Evolutionary conservation across 2,888 invertebrate genomes (phyloP).

Genomic region (Cosmopolites sordidus): DNA sequence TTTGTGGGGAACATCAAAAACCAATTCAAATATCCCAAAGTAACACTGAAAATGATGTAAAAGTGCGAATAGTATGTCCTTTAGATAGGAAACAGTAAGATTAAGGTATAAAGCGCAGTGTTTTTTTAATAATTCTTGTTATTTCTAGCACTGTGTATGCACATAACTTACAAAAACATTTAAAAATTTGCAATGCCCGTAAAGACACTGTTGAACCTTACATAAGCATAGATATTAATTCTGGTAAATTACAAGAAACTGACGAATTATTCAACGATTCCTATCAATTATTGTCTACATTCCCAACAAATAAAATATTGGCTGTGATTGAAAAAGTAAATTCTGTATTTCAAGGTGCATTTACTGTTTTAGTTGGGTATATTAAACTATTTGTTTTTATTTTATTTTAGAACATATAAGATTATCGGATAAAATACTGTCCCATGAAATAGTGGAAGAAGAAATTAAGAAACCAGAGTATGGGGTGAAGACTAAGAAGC

Average conservation of each 20-base stretch:
- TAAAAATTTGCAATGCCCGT: slow-evolving; percentile 69
- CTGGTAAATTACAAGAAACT: slow-evolving; percentile 36
- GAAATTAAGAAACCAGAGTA: slow-evolving; percentile 55
- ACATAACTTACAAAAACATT: slow-evolving; percentile 64
- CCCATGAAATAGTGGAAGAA: slow-evolving; percentile 49
- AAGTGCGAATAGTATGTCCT: slow-evolving; percentile 63
- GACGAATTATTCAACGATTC: slow-evolving; percentile 22
- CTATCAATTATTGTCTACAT: slow-evolving; percentile 44
- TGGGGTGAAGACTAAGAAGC: slow-evolving; percentile 63
- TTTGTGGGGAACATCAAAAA: slow-evolving; percentile 66
- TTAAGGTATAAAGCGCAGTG: not conserved
- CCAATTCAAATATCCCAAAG: slow-evolving; percentile 6
- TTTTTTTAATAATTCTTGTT: slow-evolving; percentile 4
- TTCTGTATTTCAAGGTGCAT: slow-evolving; percentile 42
- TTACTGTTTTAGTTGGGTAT: not conserved
- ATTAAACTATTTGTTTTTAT: not conserved
- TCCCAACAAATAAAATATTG: slow-evolving; percentile 40
- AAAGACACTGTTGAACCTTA: slow-evolving; percentile 52
- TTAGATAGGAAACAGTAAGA: slow-evolving; percentile 70
- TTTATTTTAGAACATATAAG: slow-evolving; percentile 25
- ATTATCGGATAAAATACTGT: slow-evolving; percentile 46
- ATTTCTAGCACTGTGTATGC: slow-evolving; percentile 61
- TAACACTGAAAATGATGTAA: slow-evolving; percentile 42
- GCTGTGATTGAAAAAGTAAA: slow-evolving; percentile 49
- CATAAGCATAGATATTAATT: slow-evolving; percentile 54